These are phyloP conservation scores for Teleogryllus oceanicus DNA, from an alignment of 2,888 invertebrate genomes.

Conservation along the genomic window DNA sequence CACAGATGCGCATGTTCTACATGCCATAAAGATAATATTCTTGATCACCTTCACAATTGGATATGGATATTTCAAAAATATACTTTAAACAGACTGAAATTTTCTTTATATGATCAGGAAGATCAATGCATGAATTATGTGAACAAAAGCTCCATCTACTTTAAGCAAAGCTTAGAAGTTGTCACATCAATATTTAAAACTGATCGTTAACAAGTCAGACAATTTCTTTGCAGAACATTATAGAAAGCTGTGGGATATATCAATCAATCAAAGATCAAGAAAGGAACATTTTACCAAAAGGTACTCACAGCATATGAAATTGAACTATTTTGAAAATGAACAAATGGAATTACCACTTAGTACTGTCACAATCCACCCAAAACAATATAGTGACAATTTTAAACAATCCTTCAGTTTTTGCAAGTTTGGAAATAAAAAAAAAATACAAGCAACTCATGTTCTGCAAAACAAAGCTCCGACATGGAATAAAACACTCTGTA, in stretches of 20 bases:
- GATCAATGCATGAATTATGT: neutral
- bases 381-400: neutral
- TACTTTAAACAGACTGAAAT: neutral
- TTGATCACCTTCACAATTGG: neutral
- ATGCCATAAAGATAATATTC: too few relatives aligned
- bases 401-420: neutral
- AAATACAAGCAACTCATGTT: neutral
- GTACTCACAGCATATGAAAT: neutral
- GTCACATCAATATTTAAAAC: neutral
- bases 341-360: neutral
- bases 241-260: neutral
- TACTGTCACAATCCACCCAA: neutral
- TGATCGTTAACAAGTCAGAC: neutral
- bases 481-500: conserved; percentile 20
- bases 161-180: neutral
- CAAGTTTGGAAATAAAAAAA: neutral
- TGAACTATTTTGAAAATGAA: neutral
- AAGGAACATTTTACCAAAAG: neutral
- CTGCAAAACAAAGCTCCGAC: neutral
- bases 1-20: too few relatives aligned
- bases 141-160: neutral
- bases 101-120: neutral
- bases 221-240: too few relatives aligned
- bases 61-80: neutral
- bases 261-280: neutral